These are phyloP conservation scores for Dolichopus griseipennis DNA, from an alignment of 2,888 invertebrate genomes.

Conservation along the genomic window DNA sequence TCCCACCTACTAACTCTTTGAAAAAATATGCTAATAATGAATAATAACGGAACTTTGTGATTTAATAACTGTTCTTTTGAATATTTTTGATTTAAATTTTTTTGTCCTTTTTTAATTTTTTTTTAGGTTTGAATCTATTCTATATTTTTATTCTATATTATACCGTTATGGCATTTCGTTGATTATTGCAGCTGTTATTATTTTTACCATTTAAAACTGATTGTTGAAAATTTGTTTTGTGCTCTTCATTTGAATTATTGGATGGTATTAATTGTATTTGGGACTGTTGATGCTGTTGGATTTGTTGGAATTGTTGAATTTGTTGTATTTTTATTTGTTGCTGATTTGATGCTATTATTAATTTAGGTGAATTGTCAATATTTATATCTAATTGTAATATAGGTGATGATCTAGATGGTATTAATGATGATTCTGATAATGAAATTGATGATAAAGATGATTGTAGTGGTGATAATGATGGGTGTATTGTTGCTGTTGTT, in stretches of 20 bases:
- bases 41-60: too few relatives aligned
- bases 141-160: neutral
- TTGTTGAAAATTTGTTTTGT: neutral
- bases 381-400: neutral
- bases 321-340: neutral
- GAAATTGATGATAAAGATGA: neutral
- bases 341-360: neutral
- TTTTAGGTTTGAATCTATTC: too few relatives aligned
- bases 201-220: neutral
- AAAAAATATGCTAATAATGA: too few relatives aligned
- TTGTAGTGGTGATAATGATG: neutral
- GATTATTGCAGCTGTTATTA: neutral
- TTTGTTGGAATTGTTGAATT: too few relatives aligned
- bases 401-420: neutral
- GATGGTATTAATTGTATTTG: neutral
- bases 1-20: too few relatives aligned
- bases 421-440: neutral
- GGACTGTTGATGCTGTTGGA: too few relatives aligned
- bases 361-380: neutral
- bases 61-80: too few relatives aligned
- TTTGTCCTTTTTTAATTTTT: too few relatives aligned
- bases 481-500: slow-evolving; percentile 20
- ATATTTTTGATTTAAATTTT: too few relatives aligned
- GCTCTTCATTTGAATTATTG: neutral
- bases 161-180: neutral